Evolutionary conservation across 2,797 vertebrate species (phyloP).

Genomic region (Yasuhikotakia modesta): DNA sequence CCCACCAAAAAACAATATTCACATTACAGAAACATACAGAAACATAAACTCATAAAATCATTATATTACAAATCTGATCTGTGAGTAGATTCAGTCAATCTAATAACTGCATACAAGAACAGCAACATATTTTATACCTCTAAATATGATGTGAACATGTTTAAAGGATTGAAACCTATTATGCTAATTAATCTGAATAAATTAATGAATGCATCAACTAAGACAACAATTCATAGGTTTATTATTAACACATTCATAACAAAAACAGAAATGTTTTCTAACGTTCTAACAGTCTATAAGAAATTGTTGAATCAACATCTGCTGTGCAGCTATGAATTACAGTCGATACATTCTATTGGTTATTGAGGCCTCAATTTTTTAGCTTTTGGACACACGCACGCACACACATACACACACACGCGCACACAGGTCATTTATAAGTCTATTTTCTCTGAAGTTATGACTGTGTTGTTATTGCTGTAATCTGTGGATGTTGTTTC

Average conservation of each 20-base stretch:
- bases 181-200: background rate
- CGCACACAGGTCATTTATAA: constrained; percentile 63
- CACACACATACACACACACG: background rate
- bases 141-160: background rate
- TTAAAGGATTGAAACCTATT: background rate
- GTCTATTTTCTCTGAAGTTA: constrained; percentile 68
- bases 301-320: constrained; percentile 9
- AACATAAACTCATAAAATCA: constrained; percentile 18
- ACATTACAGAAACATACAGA: constrained; percentile 15
- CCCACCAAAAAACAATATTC: no score
- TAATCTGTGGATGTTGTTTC: constrained; percentile 65
- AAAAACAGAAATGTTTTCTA: background rate
- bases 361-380: background rate
- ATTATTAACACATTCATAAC: background rate
- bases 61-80: background rate
- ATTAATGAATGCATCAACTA: background rate
- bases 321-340: constrained; percentile 1
- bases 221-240: background rate
- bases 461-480: constrained; percentile 53
- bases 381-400: no score
- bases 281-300: constrained; percentile 13
- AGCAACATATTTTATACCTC: background rate
- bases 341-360: background rate
- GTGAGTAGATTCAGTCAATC: background rate
- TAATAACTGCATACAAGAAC: background rate